phyloP scores from a whole-genome alignment of 1,140 invertebrate species.

The Tetramorium alpestre region DNA sequence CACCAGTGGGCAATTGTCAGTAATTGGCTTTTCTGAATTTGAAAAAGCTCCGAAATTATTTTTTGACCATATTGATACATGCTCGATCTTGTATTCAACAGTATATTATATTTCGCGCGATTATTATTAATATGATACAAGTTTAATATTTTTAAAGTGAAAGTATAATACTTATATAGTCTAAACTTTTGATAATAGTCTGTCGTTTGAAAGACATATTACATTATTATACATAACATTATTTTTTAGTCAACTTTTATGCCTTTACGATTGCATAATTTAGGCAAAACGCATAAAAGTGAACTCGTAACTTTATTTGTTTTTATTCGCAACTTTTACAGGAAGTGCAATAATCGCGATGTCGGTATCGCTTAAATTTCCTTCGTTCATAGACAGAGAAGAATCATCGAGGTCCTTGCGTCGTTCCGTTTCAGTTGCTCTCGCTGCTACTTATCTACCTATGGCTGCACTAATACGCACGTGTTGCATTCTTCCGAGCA shows the following conservation, averaged over 20 bases:
- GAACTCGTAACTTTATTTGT: background rate
- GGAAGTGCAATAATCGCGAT: background rate
- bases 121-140: background rate
- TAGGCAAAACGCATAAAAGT: background rate
- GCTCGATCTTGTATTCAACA: background rate
- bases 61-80: background rate
- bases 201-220: background rate
- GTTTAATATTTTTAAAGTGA: background rate
- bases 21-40: background rate
- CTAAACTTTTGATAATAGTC: background rate
- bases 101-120: background rate
- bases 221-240: no score
- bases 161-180: background rate
- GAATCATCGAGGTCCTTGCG: slow-evolving; percentile 57
- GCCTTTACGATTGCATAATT: slow-evolving; percentile 4
- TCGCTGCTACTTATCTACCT: slow-evolving; percentile 64
- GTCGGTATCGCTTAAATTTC: background rate
- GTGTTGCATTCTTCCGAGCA: slow-evolving; percentile 67
- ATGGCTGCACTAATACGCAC: slow-evolving; percentile 71
- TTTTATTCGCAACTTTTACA: background rate
- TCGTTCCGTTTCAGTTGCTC: slow-evolving; percentile 65
- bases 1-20: background rate
- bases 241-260: background rate
- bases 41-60: background rate
- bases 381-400: background rate